phyloP scores from a whole-genome alignment of 2,888 invertebrate genomes.

The Colostygia pectinataria region DNA sequence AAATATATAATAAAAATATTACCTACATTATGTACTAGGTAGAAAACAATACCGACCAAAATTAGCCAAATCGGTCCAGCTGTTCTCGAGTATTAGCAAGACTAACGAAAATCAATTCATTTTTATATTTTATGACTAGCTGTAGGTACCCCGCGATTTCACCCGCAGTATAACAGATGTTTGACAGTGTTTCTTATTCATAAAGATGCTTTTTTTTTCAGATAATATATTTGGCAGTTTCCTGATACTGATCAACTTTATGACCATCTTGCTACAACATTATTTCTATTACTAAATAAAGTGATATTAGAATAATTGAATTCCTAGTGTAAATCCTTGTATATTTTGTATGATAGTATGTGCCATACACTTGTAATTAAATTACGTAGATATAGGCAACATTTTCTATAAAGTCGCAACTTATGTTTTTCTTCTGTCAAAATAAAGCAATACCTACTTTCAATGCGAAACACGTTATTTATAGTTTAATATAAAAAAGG shows the following conservation, averaged over 20 bases:
- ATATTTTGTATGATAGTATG: constrained; percentile 81
- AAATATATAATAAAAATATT: too few relatives aligned
- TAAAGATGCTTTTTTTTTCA: constrained; percentile 40
- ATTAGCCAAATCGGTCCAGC: too few relatives aligned
- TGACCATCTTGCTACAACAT: constrained; percentile 60
- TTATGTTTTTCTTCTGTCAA: constrained; percentile 62
- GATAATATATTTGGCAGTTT: constrained; percentile 58
- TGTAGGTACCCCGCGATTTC: too few relatives aligned
- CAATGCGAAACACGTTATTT: constrained; percentile 70
- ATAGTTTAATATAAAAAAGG: constrained; percentile 71
- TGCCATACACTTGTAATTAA: constrained; percentile 78
- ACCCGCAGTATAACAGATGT: too few relatives aligned
- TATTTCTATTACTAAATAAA: constrained; percentile 76
- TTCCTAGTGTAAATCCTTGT: constrained; percentile 70
- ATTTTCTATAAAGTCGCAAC: constrained; percentile 67
- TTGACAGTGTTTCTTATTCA: background rate
- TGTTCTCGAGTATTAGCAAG: too few relatives aligned
- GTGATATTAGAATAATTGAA: constrained; percentile 78
- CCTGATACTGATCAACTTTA: constrained; percentile 56
- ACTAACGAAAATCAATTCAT: too few relatives aligned
- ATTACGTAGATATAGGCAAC: constrained; percentile 72
- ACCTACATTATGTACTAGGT: too few relatives aligned
- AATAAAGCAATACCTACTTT: constrained; percentile 62
- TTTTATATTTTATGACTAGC: too few relatives aligned
- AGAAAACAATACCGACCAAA: too few relatives aligned